Evolutionary conservation across 2,113 vertebrate genomes (phyloP).

Genomic region (Anhinga anhinga): DNA sequence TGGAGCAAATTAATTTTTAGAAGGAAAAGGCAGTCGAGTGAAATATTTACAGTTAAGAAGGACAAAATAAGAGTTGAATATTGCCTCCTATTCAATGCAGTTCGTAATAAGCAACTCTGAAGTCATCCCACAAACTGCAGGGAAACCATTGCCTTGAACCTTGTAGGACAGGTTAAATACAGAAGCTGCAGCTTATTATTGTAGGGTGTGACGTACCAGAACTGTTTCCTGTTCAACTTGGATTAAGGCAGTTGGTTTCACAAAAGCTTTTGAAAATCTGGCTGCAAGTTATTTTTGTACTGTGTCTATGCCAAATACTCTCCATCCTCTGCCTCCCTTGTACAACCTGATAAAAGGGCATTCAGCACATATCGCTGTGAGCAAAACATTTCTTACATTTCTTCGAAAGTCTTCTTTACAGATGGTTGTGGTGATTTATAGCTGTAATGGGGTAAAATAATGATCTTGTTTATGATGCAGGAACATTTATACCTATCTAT

Average conservation of each 20-base stretch:
- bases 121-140: neutral
- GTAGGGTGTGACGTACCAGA: neutral
- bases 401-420: neutral
- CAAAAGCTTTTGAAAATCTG: neutral
- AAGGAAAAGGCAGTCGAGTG: neutral
- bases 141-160: constrained; percentile 1
- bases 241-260: constrained; percentile 15
- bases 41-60: neutral
- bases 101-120: neutral
- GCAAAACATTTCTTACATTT: neutral
- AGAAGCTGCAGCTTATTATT: constrained; percentile 9
- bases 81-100: neutral
- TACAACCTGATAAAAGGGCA: neutral
- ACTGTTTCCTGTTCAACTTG: constrained; percentile 16
- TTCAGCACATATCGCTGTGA: neutral
- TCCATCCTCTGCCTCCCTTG: neutral
- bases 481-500: neutral
- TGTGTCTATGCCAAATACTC: neutral
- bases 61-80: neutral
- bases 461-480: neutral
- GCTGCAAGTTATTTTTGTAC: constrained; percentile 1
- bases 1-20: neutral
- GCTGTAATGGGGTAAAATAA: neutral
- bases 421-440: neutral
- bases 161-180: constrained; percentile 1